phyloP scores from a whole-genome alignment of 2,888 invertebrate genomes.

The Papilio gigon region DNA sequence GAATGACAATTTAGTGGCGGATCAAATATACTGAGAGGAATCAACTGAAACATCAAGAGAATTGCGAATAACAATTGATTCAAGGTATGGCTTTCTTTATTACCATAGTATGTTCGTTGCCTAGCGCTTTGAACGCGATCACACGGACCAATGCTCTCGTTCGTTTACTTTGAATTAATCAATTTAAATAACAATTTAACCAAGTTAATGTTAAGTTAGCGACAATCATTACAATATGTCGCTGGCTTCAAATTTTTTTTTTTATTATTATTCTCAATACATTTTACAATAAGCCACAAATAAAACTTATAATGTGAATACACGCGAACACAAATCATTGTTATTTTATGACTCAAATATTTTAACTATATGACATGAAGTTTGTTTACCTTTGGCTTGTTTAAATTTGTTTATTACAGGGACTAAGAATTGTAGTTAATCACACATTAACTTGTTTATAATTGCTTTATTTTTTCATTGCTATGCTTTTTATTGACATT shows the following conservation, averaged over 20 bases:
- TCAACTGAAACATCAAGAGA: conserved; percentile 52
- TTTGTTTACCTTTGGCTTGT: conserved; percentile 1
- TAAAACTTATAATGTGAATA: neutral
- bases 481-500: neutral
- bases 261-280: neutral
- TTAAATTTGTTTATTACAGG: neutral
- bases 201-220: neutral
- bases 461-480: neutral
- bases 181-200: neutral
- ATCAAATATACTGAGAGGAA: conserved; percentile 44
- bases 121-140: conserved; percentile 17
- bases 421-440: neutral
- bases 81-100: conserved; percentile 64
- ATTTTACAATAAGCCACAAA: neutral
- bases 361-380: neutral
- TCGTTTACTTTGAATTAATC: neutral
- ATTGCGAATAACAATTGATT: conserved; percentile 60
- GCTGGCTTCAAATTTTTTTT: neutral
- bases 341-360: conserved; percentile 12
- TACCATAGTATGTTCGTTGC: conserved; percentile 10
- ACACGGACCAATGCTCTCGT: neutral
- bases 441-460: neutral
- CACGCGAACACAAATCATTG: neutral
- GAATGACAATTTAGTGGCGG: conserved; percentile 30
- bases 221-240: neutral